Base-by-base conservation (phyloP, 1,140 invertebrate species). In the Drosophila chauvacae region DNA sequence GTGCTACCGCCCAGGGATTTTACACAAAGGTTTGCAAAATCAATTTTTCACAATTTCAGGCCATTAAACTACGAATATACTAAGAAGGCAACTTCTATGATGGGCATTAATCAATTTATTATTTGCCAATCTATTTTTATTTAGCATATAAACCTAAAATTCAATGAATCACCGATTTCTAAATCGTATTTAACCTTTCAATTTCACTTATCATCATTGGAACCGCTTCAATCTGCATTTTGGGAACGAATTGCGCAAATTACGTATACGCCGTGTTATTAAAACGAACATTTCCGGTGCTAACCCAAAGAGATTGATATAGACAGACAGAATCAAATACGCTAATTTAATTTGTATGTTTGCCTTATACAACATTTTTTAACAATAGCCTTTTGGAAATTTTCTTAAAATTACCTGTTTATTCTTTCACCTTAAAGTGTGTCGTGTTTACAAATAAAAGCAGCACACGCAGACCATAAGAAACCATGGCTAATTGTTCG, bases 261-360 rank as follows among this genome's bases (percentile, higher is more conserved):
- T 60, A 41, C 48, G 47, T 58, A 77, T 68, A 58, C 72, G 70
- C 35, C 23, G 35, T 45, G 62, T 47, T 74, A 33, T 42, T 44
- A 44, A 68, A 61, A 63, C 18, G 42, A 47, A 69, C 53, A 69
- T 51, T 73, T 81, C 79, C 80, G 80, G 64, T 44, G 42, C 37
- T 39, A 20, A 39, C 3, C 35, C 28, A 39, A 55, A 48, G 18
- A 48, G 51, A 71, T 58, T 48, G n/a, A 58, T 45, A 45, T 33
- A 70, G 48, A 39, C 65, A 75, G 39, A 44, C 48, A 30, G 30
- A 26, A 20, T 11, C 56, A 35, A 50, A 39, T 37, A 23, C 10
- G 48, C 42, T 57, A 69, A 69, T 68, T 70, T 37, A 37, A 69
- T 69, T 68, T 55, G 35, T 28, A 3, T 30, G 23, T n/a, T 39